A percentile compares a stretch with the other conserved stretches of the same genome.
Conservation (phyloP, 2,113 vertebrate genomes). For the Tautogolabrus adspersus region DNA sequence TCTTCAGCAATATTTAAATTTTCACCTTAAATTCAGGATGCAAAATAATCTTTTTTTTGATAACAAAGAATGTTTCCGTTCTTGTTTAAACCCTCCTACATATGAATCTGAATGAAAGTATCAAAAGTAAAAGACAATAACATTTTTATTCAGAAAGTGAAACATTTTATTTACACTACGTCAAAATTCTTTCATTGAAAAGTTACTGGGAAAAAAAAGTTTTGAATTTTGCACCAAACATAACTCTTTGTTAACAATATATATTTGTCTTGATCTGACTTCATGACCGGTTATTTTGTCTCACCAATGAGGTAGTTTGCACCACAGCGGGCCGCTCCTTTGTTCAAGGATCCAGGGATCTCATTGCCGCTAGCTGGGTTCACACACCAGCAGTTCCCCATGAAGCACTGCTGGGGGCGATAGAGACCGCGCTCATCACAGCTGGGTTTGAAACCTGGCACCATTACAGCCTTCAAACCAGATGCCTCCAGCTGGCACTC, state of each 20-base stretch:
- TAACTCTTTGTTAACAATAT: no score
- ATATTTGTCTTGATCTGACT: not conserved
- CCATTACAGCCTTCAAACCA: not conserved
- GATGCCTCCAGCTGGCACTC: conserved; percentile 55
- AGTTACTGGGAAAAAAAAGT: no score
- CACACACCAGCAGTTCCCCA: conserved; percentile 53
- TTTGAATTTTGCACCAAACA: not conserved
- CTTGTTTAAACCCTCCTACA: not conserved
- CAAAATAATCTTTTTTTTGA: not conserved
- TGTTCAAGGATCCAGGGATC: not conserved
- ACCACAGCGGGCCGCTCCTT: not conserved
- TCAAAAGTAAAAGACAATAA: no score
- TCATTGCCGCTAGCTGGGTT: conserved; percentile 3
- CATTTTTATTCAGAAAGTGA: no score
- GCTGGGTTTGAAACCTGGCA: conserved; percentile 26
- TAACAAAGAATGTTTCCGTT: not conserved
- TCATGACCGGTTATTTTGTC: not conserved
- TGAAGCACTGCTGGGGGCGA: conserved; percentile 50
- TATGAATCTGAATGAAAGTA: not conserved
- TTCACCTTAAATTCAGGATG: not conserved
- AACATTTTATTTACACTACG: no score
- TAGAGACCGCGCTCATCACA: conserved; percentile 65
- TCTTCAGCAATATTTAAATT: not conserved
- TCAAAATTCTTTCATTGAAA: no score
- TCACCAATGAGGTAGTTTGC: not conserved